These are phyloP conservation scores for Nerophis lumbriciformis DNA, from an alignment of 2,113 vertebrate species.

Conservation along the genomic window DNA sequence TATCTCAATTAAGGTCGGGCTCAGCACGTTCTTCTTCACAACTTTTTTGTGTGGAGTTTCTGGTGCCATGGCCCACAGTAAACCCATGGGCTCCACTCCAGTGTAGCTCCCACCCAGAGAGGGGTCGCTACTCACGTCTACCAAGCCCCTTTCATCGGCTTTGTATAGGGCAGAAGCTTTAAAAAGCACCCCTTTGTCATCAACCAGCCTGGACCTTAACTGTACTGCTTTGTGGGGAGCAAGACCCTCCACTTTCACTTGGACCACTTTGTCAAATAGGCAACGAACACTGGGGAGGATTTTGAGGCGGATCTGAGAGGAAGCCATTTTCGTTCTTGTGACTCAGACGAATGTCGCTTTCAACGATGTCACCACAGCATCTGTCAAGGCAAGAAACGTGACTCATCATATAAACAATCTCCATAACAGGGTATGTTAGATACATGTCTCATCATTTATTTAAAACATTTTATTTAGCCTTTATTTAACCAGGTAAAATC, in stretches of 20 bases:
- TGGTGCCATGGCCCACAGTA: slow-evolving; percentile 75
- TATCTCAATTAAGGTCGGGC: slow-evolving; percentile 48
- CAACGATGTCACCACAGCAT: neutral
- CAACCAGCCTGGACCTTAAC: slow-evolving; percentile 71
- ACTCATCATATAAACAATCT: neutral
- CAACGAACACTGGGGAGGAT: slow-evolving; percentile 43
- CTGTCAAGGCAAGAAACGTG: slow-evolving; percentile 19
- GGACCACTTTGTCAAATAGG: slow-evolving; percentile 47
- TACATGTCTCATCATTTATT: too few relatives aligned
- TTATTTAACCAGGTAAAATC: too few relatives aligned
- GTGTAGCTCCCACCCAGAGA: slow-evolving; percentile 73
- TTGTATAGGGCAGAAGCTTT: slow-evolving; percentile 70
- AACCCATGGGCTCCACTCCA: slow-evolving; percentile 78
- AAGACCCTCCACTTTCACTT: slow-evolving; percentile 65
- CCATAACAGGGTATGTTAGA: too few relatives aligned
- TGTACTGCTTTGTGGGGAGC: slow-evolving; percentile 65
- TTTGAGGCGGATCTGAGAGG: slow-evolving; percentile 39
- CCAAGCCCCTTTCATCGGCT: slow-evolving; percentile 63
- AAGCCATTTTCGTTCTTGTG: slow-evolving; percentile 26
- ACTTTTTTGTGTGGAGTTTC: slow-evolving; percentile 62
- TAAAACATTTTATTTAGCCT: too few relatives aligned
- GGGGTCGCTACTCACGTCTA: slow-evolving; percentile 56
- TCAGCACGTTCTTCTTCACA: slow-evolving; percentile 65
- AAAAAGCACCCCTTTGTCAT: slow-evolving; percentile 74
- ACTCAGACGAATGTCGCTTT: slow-evolving; percentile 1